Base-by-base conservation (phyloP, 1,140 invertebrate species). In the Apis laboriosa region DNA sequence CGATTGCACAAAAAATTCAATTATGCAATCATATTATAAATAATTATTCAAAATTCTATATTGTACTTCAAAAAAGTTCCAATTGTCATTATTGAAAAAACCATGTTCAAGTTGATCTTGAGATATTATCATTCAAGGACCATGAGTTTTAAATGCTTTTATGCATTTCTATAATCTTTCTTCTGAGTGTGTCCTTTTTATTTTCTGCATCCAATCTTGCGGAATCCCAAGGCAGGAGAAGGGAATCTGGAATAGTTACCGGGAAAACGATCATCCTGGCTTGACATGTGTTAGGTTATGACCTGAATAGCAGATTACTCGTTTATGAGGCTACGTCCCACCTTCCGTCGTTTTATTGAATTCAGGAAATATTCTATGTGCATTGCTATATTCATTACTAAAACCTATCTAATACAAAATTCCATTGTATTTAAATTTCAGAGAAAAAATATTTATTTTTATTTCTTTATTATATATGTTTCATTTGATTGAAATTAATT, bases 251-350 rank as follows among this genome's bases (percentile, higher is more conserved):
- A 88, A 89, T 90, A 86, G 88, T 85, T 85, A 87, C 83, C 87
- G 72, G 83, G 87, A 90, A 90, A 91, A 92, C 88, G 88, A 88
- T 83, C 87, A 84, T 86, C 83, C 87, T 84, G 83, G 80, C 55
- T 63, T 80, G 64, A 85, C 72, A 70, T 83, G 83, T 87, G 83
- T 84, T 86, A 76, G 86, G 87, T 91, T 92, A 91, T 91, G 90
- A 90, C 90, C 90, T 88, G 91, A 91, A 92, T 92, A 91, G 88
- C 88, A 91, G 88, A 92, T 92, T 90, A 92, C 85, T 84, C 90
- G 88, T 91, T 92, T 90, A 91, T 83, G 88, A 90, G 86, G 60
- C 77, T 80, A 84, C 80, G 79, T 81, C 67, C 64, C 80, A 75
- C 77, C 83, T 83, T 71, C 68, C 83, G 64, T 56, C 80, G 61